phyloP scores from a whole-genome alignment of 1,140 invertebrate genomes.

The Meloidogyne chitwoodi region DNA sequence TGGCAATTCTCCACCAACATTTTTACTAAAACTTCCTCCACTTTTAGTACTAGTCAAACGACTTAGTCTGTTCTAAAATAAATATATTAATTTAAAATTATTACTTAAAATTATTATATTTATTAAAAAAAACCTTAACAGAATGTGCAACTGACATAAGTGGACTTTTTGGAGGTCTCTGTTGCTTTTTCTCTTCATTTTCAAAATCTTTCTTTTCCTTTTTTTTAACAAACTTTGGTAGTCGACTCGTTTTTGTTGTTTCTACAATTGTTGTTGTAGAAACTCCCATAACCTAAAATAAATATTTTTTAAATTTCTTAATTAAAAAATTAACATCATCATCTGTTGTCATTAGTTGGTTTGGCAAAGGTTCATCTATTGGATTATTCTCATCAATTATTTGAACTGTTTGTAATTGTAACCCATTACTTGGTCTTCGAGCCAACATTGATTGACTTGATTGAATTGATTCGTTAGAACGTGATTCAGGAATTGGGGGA shows the following conservation, averaged over 20 bases:
- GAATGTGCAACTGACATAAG: constrained; percentile 43
- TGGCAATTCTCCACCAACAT: neutral
- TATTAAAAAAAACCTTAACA: constrained; percentile 17
- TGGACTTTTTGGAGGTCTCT: constrained; percentile 38
- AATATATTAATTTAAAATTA: constrained; percentile 12
- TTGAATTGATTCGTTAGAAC: constrained; percentile 44
- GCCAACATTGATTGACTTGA: constrained; percentile 25
- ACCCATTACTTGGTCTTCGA: constrained; percentile 2
- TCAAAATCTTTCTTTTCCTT: constrained; percentile 10
- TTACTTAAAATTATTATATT: neutral
- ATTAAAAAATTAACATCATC: constrained; percentile 6
- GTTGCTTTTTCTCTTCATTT: neutral
- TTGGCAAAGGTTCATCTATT: constrained; percentile 20
- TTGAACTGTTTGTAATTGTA: constrained; percentile 12
- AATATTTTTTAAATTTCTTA: neutral
- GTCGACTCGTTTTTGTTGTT: neutral
- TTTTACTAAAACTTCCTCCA: neutral
- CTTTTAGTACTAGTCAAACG: neutral
- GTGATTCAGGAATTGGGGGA: constrained; percentile 48
- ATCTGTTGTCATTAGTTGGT: neutral
- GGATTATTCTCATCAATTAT: constrained; percentile 23
- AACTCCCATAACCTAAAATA: neutral
- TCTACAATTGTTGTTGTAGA: neutral
- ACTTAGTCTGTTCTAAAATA: constrained; percentile 27
- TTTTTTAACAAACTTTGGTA: constrained; percentile 6